Percentiles rank a stretch among this genome's conserved stretches.
Evolutionary conservation across 2,888 invertebrate genomes (phyloP).

Genomic region (Gastracanthus pulcherrimus): DNA sequence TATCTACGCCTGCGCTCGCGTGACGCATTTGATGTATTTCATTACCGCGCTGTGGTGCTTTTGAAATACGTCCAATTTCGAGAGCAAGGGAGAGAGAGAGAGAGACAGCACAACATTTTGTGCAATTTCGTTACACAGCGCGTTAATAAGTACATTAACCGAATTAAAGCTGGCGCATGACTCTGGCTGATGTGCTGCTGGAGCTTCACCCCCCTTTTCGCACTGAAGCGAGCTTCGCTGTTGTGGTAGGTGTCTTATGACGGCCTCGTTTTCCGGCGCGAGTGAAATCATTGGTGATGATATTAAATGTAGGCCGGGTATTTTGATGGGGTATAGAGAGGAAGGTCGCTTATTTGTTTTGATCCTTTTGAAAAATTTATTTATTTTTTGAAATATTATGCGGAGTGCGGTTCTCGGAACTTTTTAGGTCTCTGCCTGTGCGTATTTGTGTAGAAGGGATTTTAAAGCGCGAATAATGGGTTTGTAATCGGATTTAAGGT

Average conservation of each 20-base stretch:
- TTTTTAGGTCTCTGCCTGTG: background rate
- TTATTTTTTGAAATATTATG: too few relatives aligned
- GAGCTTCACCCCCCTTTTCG: too few relatives aligned
- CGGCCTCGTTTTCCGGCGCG: background rate
- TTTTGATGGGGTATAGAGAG: too few relatives aligned
- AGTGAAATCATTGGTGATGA: too few relatives aligned
- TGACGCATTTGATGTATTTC: slow-evolving; percentile 50
- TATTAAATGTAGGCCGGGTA: too few relatives aligned
- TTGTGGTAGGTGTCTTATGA: background rate
- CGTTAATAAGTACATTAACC: slow-evolving; percentile 45
- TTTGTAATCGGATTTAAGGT: background rate
- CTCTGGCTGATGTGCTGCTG: background rate
- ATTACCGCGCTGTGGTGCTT: slow-evolving; percentile 19
- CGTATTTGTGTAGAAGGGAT: background rate
- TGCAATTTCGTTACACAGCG: slow-evolving; percentile 40
- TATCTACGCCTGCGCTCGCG: background rate
- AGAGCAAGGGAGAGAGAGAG: too few relatives aligned
- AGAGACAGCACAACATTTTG: slow-evolving; percentile 8
- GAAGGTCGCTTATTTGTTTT: too few relatives aligned
- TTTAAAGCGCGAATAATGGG: background rate
- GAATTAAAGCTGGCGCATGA: slow-evolving; percentile 31
- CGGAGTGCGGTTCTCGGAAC: too few relatives aligned
- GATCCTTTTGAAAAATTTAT: too few relatives aligned
- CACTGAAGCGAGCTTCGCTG: too few relatives aligned
- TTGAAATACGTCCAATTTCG: slow-evolving; percentile 50